A percentile compares a stretch with the other conserved stretches of the same genome.
Conservation (phyloP, 2,888 invertebrate genomes). For the Chymomyza procnemis region DNA sequence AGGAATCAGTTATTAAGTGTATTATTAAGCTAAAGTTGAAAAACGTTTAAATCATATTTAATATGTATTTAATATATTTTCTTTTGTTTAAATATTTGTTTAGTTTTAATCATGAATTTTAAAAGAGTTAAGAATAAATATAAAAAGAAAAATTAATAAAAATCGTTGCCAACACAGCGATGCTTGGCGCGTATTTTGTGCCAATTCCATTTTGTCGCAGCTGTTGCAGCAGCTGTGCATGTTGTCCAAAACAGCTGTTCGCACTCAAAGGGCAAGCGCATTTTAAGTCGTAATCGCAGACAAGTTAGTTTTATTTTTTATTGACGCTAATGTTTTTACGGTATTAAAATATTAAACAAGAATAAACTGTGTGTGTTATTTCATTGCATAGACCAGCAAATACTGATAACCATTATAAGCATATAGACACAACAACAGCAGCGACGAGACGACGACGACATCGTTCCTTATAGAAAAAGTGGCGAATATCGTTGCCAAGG, state of each 20-base stretch:
- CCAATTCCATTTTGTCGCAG: not conserved
- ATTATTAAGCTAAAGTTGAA: too few relatives aligned
- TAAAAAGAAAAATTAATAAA: not conserved
- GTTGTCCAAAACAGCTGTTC: not conserved
- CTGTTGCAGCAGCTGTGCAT: not conserved
- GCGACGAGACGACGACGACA: not conserved
- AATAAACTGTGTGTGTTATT: not conserved
- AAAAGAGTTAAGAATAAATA: not conserved
- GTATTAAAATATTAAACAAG: not conserved
- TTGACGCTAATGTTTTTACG: not conserved
- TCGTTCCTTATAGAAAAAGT: not conserved
- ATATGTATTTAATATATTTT: too few relatives aligned
- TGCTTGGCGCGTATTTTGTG: not conserved
- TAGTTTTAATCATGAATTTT: not conserved
- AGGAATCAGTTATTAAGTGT: too few relatives aligned
- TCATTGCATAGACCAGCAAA: not conserved
- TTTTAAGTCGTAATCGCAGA: not conserved
- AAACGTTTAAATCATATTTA: too few relatives aligned
- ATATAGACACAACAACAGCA: not conserved
- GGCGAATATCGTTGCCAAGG: constrained; percentile 4
- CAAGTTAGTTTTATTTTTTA: not conserved
- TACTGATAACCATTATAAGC: not conserved
- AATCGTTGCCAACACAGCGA: not conserved
- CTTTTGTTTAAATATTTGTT: not conserved
- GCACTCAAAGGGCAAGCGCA: not conserved